Evolutionary conservation across 2,113 vertebrate species (phyloP), one percentile per base, ranked within the genome.

Genomic region (Zingel zingel): DNA sequence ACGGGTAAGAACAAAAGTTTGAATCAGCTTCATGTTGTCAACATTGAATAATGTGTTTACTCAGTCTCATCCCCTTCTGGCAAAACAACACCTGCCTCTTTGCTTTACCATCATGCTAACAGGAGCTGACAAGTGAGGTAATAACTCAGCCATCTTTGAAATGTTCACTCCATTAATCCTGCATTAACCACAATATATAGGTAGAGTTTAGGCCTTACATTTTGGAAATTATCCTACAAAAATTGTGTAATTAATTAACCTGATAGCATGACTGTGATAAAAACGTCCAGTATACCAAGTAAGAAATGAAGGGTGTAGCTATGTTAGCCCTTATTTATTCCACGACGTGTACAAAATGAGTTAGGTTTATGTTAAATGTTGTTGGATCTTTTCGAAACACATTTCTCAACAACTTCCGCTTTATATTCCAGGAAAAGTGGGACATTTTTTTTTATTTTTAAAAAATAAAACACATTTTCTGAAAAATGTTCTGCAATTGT

Each of bases 51-150:
- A 86, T 91, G 85, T 86, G 88, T 93, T 93, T 92, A 84, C 75
- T 36, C 71, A 67, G 72, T 74, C 27, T 69, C 45, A 39, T 80
- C 61, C 21, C 57, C 73, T 76, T 53, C 77, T 54, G 81, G 77
- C 70, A 86, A 81, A 89, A 91, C 88, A 90, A 81, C 91, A 95
- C 91, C 92, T 93, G 92, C 80, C 83, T 90, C 84, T 83, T 83
- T 83, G 65, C 74, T 84, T 53, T 33, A 25, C 9, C 50, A 23
- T 77, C 70, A 78, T 14, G 14, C 15, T 81, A 90, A 92, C 56
- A 85, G 36, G 87, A 89, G 76, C 74, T 71, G 84, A 91, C 88
- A 93, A 79, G 79, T 79, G 63, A 69, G 74, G 67, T 56, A 72
- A 84, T 77, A 84, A 88, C 62, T 64, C 70, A 81, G 19, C 58